A percentile compares a stretch with the other conserved stretches of the same genome.
These are phyloP conservation scores for Spilosoma lubricipeda DNA, from an alignment of 2,888 invertebrate genomes.

Conservation along the genomic window DNA sequence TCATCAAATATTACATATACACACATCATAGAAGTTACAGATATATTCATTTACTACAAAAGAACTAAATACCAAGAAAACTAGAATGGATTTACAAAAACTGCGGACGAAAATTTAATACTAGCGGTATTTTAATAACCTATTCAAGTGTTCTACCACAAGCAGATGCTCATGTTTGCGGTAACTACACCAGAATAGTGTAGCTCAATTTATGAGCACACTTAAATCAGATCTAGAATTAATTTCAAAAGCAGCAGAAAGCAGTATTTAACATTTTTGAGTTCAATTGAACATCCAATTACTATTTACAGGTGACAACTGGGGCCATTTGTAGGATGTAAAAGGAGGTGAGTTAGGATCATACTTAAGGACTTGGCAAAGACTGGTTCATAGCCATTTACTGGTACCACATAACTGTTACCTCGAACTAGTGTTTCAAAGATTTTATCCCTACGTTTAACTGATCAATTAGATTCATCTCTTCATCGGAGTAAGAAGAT, in stretches of 20 bases:
- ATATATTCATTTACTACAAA: too few relatives aligned
- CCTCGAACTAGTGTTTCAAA: neutral
- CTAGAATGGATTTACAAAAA: neutral
- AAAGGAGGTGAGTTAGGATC: neutral
- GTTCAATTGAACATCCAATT: neutral
- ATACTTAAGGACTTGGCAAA: neutral
- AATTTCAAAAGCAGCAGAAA: neutral
- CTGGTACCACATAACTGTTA: neutral
- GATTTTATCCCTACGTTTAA: too few relatives aligned
- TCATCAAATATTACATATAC: neutral
- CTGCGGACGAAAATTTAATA: neutral
- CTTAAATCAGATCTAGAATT: neutral
- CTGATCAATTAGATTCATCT: too few relatives aligned
- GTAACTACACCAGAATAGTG: neutral
- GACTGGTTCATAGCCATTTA: neutral
- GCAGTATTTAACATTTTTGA: neutral
- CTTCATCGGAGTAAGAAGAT: too few relatives aligned
- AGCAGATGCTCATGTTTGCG: neutral
- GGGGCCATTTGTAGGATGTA: neutral
- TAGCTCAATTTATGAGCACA: too few relatives aligned
- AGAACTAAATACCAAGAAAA: too few relatives aligned
- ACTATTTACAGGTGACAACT: neutral
- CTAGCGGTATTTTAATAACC: neutral
- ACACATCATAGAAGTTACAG: too few relatives aligned
- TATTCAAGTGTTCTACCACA: neutral